Conservation (phyloP, 2,113 vertebrate genomes). For the Otus sunia region DNA sequence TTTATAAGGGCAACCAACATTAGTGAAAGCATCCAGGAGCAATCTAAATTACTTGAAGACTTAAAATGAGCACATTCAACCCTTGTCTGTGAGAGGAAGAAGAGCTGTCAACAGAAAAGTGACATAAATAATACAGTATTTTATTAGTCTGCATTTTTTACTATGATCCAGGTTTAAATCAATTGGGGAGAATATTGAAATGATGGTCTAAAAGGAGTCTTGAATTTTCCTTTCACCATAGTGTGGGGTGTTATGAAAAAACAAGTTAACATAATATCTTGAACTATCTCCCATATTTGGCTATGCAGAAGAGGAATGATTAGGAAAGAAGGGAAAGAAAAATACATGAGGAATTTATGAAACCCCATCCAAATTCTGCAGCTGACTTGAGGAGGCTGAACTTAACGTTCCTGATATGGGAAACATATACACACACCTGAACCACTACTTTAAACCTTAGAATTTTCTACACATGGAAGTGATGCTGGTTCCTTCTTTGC, state of each 20-base stretch:
- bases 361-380: background rate
- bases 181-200: background rate
- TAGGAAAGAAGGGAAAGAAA: background rate
- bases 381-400: background rate
- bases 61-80: background rate
- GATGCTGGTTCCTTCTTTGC: background rate
- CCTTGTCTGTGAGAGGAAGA: background rate
- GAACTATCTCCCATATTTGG: background rate
- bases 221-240: background rate
- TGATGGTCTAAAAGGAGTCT: background rate
- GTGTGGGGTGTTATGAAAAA: background rate
- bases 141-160: constrained; percentile 11
- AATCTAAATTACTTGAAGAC: background rate
- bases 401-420: background rate
- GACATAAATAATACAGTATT: background rate
- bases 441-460: background rate
- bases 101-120: background rate
- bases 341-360: background rate
- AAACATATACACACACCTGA: background rate
- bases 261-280: fast-evolving
- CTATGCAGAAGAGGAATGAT: background rate
- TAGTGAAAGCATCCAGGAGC: background rate
- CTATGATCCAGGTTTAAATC: background rate
- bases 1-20: background rate
- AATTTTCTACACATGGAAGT: background rate